phyloP scores from a whole-genome alignment of 2,113 vertebrate genomes.

The Naja naja region DNA sequence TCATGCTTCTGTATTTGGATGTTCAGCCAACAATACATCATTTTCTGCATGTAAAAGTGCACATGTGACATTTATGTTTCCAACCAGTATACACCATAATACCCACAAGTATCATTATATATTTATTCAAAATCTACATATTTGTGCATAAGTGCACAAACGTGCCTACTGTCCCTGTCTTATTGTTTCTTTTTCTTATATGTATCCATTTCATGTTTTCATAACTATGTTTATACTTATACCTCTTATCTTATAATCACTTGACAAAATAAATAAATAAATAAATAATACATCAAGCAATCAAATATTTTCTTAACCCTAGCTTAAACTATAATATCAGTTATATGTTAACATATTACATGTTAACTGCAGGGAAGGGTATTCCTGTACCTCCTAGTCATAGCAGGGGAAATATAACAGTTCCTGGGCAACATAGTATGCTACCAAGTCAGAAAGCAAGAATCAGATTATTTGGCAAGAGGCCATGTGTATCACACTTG shows the following conservation, averaged over 20 bases:
- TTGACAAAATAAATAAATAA: too few relatives aligned
- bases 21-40: background rate
- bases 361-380: background rate
- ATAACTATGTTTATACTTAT: too few relatives aligned
- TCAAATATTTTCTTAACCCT: background rate
- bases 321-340: background rate
- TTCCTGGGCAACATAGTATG: background rate
- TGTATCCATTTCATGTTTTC: too few relatives aligned
- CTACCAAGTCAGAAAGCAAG: background rate
- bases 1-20: background rate
- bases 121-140: background rate
- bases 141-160: too few relatives aligned
- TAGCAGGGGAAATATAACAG: background rate
- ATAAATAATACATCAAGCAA: too few relatives aligned
- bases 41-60: background rate
- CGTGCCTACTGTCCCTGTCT: too few relatives aligned
- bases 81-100: background rate
- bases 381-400: background rate
- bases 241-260: too few relatives aligned
- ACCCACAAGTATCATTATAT: background rate
- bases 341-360: background rate
- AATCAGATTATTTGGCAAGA: background rate
- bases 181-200: too few relatives aligned
- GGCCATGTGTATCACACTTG: background rate
- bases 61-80: background rate